Evolutionary conservation across 1,140 invertebrate genomes (phyloP), one percentile per base, ranked within the genome.

Genomic region (Trachymyrmex septentrionalis): DNA sequence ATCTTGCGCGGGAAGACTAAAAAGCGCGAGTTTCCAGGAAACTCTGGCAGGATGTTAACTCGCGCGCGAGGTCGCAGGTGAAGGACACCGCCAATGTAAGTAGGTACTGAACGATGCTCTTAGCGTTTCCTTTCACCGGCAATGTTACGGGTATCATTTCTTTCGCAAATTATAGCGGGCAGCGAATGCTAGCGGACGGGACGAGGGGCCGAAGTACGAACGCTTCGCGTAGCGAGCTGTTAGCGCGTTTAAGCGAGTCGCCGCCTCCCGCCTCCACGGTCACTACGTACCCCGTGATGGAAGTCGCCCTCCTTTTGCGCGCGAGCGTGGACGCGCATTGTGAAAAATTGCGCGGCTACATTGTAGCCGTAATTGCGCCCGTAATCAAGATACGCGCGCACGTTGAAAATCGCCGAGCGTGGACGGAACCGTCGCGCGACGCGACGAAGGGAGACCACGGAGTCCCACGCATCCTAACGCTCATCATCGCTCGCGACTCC

Each of bases 11-110:
- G 71, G 21, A 21, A 12, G n/a, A 24, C 21, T 59, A 24, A 53
- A 57, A 44, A 48, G 73, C 53, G 59, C 6, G n/a, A 19, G 85
- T 87, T 89, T 89, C 72, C 76, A 86, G 63, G 44, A 86, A 87
- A 84, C 67, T 27, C 59, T 16, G 88, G n/a, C 85, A 87, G 78
- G 85, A 90, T 84, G 85, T 87, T 73, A 64, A 55, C 57, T 90
- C 71, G 86, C 76, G 86, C 76, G 44, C 67, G 86, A 76, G 89
- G 89, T 90, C 88, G 77, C 14, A 30, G 89, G 89, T 88, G 89
- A 90, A 90, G 88, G 88, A 88, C 89, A 76, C 69, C 27, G 21
- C 10, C 61, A 38, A 76, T 67, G 48, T 34, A 69, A 73, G 44
- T 72, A 73, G 85, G 57, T 78, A 61, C 73, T 82, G 75, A 50